Conservation (phyloP, 30 jellyfish, hydroid and myxozoan genomes). For the Aurelia sp. region DNA sequence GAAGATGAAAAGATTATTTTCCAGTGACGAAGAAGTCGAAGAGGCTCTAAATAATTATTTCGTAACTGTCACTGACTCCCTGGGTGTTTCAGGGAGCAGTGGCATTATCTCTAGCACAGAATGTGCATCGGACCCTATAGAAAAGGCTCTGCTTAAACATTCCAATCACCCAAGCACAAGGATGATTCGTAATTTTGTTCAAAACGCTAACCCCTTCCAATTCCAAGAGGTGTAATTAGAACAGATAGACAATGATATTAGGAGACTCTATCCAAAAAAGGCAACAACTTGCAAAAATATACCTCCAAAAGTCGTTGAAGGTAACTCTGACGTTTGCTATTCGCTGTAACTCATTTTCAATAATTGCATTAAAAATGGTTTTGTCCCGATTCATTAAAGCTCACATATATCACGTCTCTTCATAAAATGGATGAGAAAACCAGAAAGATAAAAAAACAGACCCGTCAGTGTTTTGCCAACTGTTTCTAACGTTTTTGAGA, state of each 20-base stretch:
- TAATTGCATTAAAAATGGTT: not conserved
- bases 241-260: not conserved
- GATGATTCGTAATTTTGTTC: not conserved
- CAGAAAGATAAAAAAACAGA: not conserved
- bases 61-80: conserved; percentile 3
- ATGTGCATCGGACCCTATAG: not conserved
- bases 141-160: not conserved
- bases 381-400: not conserved
- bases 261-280: conserved; percentile 4
- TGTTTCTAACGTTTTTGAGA: conserved; percentile 5
- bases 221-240: not conserved
- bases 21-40: conserved; percentile 1
- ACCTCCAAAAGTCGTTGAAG: not conserved
- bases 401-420: conserved; percentile 3
- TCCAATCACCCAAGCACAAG: conserved; percentile 8
- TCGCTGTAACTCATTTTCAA: not conserved
- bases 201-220: not conserved
- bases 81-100: not conserved
- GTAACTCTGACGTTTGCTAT: not conserved
- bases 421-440: not conserved
- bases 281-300: conserved; percentile 6
- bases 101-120: not conserved
- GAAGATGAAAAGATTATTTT: not conserved
- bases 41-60: not conserved
- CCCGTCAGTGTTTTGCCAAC: not conserved